Base-by-base conservation (phyloP, 2,797 vertebrate species). In the Cirrhinus mrigala region DNA sequence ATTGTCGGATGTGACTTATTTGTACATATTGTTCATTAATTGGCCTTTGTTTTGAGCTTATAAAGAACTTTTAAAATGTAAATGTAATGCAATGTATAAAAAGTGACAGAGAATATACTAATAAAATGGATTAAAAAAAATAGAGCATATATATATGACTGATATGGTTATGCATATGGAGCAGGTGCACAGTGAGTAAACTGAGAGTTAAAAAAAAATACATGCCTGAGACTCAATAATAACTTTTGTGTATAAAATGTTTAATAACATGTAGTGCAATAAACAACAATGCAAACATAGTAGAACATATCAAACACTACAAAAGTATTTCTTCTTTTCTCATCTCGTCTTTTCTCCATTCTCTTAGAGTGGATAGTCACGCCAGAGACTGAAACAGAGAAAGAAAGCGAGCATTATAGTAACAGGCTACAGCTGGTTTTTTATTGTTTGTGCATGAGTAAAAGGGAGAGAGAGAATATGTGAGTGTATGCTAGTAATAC, bases 371-470 rank as follows among this genome's bases (percentile, higher is more conserved):
- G 94, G 93, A 89, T 95, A 95, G 64, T 90, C 91, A 5, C 81
- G 87, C 95, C 95, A 96, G 4, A 95, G 89, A 85, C 95, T 96
- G 94, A 89, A 95, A 95, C 69, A 91, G 52, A 94, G 50, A 88
- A 15, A 40, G 50, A 69, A 22, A 69, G 40, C 6, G 20, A 62
- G 15, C 1, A 1, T 75, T 33, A 81, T 7, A 87, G 27, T 14
- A 14, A 50, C 33, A 69, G 24, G 15, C 0, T 27, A 37, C 3
- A 54, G 22, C 18, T 79, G 52, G 62, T 56, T 70, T 64, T 22
- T 64, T 18, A 78, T 18, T 15, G 24, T 46, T 24, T 71, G 12
- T 74, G 50, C 22, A 50, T 64, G 74, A 70, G 33, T 46, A 75
- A 73, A 44, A 84, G 18, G 80, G 52, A 78, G 71, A 56, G 77